Conservation (phyloP, 2,888 invertebrate genomes). For the Eumerus sabulonum region DNA sequence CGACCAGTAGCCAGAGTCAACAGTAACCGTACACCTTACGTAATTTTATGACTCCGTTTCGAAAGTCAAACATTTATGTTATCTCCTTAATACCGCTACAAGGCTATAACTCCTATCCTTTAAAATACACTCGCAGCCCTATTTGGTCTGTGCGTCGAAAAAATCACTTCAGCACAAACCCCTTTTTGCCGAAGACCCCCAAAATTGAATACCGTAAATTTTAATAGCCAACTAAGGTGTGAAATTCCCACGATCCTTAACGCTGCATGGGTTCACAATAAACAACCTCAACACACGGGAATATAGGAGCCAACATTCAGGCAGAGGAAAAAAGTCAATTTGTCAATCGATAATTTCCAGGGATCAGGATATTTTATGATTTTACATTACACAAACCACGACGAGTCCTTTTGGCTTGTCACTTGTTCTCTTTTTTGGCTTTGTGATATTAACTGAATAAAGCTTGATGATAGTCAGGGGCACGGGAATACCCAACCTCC, state of each 20-base stretch:
- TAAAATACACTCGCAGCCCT: not conserved
- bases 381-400: constrained; percentile 43
- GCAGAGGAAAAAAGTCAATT: constrained; percentile 47
- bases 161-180: constrained; percentile 28
- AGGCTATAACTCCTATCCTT: constrained; percentile 23
- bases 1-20: no score
- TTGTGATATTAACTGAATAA: no score
- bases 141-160: not conserved
- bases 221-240: constrained; percentile 64
- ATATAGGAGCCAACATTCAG: no score
- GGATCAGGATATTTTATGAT: constrained; percentile 61
- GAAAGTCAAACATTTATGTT: constrained; percentile 35
- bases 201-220: constrained; percentile 65
- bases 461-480: no score
- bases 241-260: constrained; percentile 63
- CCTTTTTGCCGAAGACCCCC: constrained; percentile 37
- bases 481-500: constrained; percentile 26
- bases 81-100: constrained; percentile 40
- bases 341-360: constrained; percentile 65
- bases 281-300: not conserved
- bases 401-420: constrained; percentile 2
- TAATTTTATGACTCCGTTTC: constrained; percentile 26
- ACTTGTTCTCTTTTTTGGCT: constrained; percentile 16
- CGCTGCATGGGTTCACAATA: constrained; percentile 53
- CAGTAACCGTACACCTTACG: not conserved